phyloP scores from a whole-genome alignment of 2,113 vertebrate species.

The Arothron firmamentum region DNA sequence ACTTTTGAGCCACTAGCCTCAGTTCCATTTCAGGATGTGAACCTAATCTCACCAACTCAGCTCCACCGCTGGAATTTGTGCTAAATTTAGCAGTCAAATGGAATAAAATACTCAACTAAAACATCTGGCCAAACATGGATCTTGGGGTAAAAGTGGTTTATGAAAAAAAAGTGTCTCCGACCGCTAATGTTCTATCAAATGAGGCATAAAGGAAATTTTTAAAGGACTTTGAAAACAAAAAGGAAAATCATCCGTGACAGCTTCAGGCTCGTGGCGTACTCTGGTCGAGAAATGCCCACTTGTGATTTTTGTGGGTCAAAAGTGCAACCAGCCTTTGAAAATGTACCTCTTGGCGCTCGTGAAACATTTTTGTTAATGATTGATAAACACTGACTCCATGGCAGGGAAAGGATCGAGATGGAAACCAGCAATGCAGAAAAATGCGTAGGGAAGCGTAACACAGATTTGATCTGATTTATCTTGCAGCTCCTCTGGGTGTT shows the following conservation, averaged over 20 bases:
- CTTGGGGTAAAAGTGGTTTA: conserved; percentile 23
- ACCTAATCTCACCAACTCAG: conserved; percentile 12
- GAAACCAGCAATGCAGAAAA: background rate
- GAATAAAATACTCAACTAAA: conserved; percentile 44
- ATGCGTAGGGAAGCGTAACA: conserved; percentile 22
- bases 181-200: conserved; percentile 49
- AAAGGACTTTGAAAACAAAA: conserved; percentile 25
- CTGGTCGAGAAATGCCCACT: conserved; percentile 18
- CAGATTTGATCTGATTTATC: conserved; percentile 49
- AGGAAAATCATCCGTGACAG: conserved; percentile 20
- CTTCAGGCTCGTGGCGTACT: conserved; percentile 14
- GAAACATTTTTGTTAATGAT: conserved; percentile 25
- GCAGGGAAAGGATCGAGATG: conserved; percentile 12
- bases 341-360: conserved; percentile 14
- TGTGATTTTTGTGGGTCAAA: conserved; percentile 7
- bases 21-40: too few relatives aligned
- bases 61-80: conserved; percentile 20
- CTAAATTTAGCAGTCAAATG: too few relatives aligned
- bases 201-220: conserved; percentile 20
- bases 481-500: conserved; percentile 13
- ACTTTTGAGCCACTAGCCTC: too few relatives aligned
- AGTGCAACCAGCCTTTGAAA: conserved; percentile 25
- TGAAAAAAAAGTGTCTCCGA: conserved; percentile 24
- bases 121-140: conserved; percentile 17
- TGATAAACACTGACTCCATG: background rate